These are phyloP conservation scores for Microvelia longipes DNA, from an alignment of 1,140 invertebrate genomes.

Conservation along the genomic window DNA sequence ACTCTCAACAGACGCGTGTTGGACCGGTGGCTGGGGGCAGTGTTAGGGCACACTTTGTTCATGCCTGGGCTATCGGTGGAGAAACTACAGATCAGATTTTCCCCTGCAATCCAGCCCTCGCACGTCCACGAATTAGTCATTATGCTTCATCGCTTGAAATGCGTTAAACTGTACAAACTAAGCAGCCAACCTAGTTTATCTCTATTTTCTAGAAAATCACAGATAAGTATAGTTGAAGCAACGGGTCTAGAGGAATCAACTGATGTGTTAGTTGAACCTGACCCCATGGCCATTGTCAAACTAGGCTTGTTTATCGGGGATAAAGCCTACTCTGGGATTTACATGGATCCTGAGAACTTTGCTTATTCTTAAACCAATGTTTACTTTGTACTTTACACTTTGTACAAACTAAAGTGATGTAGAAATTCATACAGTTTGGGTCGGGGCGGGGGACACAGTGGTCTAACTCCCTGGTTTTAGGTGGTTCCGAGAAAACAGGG, in stretches of 20 bases:
- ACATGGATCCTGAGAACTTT: not conserved
- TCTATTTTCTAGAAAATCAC: not conserved
- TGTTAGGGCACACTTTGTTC: conserved; percentile 45
- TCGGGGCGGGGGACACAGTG: no score
- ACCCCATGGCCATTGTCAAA: conserved; percentile 34
- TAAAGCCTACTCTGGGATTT: conserved; percentile 31
- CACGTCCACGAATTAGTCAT: conserved; percentile 36
- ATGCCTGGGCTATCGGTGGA: conserved; percentile 34
- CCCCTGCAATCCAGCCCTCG: conserved; percentile 34
- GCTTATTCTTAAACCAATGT: not conserved
- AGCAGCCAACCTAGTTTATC: not conserved
- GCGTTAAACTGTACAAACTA: not conserved
- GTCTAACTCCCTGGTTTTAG: no score
- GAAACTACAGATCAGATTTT: conserved; percentile 38
- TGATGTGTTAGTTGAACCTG: conserved; percentile 32
- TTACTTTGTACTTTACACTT: no score
- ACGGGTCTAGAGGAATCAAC: conserved; percentile 32
- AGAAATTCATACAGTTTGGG: no score
- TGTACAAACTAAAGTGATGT: no score
- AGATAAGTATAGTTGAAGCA: conserved; percentile 18
- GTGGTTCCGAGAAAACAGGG: no score
- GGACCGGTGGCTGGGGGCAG: conserved; percentile 46
- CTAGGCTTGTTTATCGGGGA: conserved; percentile 42
- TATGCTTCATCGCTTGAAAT: not conserved
- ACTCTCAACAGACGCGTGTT: conserved; percentile 49